Evolutionary conservation across 2,888 invertebrate species (phyloP).

Genomic region (Allacma fusca): DNA sequence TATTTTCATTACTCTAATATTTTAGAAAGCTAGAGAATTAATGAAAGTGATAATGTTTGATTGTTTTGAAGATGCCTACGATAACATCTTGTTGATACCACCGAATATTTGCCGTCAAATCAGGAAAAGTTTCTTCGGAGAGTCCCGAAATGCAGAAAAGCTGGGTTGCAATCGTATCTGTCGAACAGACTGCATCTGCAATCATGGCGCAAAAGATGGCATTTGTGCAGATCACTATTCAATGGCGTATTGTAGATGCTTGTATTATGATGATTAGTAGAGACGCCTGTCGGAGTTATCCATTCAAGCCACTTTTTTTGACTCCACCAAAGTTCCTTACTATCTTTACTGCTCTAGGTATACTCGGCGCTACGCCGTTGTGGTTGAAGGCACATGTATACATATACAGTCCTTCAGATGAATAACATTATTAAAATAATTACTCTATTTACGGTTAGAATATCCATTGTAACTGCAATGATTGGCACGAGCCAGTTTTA

Average conservation of each 20-base stretch:
- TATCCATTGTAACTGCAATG: too few species aligned
- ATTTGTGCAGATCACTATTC: not conserved
- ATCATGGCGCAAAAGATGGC: conserved; percentile 13
- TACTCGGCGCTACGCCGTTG: too few species aligned
- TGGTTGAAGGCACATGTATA: too few species aligned
- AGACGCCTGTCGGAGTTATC: too few species aligned
- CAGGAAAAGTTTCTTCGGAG: not conserved
- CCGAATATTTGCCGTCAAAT: not conserved
- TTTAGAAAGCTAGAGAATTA: not conserved
- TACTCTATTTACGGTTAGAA: too few species aligned
- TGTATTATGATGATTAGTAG: conserved; percentile 5
- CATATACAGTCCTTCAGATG: too few species aligned
- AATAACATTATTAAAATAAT: too few species aligned
- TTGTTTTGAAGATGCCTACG: too few species aligned
- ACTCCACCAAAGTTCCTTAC: not conserved
- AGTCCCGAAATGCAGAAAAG: not conserved
- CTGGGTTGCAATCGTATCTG: not conserved
- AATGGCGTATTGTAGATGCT: conserved; percentile 1
- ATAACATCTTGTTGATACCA: not conserved
- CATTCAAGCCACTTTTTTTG: not conserved
- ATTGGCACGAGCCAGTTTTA: too few species aligned
- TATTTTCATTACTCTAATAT: not conserved
- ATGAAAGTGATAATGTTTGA: not conserved
- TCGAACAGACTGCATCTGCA: conserved; percentile 3
- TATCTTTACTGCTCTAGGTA: too few species aligned